phyloP scores from a whole-genome alignment of 2,797 vertebrate genomes.

The Lepus oiostolus region DNA sequence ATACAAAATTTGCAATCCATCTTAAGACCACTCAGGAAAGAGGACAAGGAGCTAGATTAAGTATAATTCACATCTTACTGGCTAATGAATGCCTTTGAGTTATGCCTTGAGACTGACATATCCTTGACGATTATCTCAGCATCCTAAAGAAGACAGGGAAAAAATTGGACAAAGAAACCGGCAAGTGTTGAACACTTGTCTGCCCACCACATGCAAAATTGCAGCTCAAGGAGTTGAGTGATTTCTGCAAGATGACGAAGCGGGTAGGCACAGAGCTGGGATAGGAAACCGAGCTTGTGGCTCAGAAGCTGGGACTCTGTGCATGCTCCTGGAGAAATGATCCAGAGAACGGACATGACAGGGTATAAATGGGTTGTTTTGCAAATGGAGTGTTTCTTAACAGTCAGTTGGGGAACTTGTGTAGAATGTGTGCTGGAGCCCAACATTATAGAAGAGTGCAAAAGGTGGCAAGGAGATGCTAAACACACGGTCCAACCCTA shows the following conservation, averaged over 20 bases:
- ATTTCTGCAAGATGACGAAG: not conserved
- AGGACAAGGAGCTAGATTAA: not conserved
- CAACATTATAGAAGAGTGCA: not conserved
- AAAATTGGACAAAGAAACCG: not conserved
- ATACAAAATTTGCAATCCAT: conserved; percentile 34
- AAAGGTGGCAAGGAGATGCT: not conserved
- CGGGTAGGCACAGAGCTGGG: not conserved
- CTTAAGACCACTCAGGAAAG: not conserved
- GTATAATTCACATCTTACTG: not conserved
- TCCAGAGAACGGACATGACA: not conserved
- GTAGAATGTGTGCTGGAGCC: not conserved
- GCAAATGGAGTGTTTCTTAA: not conserved
- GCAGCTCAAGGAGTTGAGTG: not conserved
- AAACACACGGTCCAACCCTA: not conserved
- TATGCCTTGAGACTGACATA: not conserved
- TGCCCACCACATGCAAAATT: not conserved
- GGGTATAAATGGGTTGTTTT: not conserved
- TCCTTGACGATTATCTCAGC: conserved; percentile 9
- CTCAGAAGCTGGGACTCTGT: not conserved
- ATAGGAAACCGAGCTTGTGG: not conserved
- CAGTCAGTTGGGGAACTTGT: not conserved
- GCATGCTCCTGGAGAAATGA: not conserved
- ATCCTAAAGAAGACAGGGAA: not conserved
- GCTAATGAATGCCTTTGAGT: conserved; percentile 8
- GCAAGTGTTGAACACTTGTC: too few species aligned